Evolutionary conservation across 2,797 vertebrate species (phyloP).

Genomic region (Amphiprion clarkii): DNA sequence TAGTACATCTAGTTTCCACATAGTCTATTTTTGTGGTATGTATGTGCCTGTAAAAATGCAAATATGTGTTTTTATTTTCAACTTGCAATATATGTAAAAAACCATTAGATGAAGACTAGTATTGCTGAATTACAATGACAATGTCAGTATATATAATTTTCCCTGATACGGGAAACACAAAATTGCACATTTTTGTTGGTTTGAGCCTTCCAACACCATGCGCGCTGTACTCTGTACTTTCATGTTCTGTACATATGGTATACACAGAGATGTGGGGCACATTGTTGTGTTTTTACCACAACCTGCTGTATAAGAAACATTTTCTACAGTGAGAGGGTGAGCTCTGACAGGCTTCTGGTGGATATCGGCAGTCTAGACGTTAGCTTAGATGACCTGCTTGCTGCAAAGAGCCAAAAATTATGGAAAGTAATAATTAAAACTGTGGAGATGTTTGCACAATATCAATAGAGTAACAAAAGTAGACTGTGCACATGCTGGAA

Average conservation of each 20-base stretch:
- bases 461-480: slow-evolving; percentile 43
- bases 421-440: slow-evolving; percentile 35
- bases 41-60: slow-evolving; percentile 88
- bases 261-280: slow-evolving; percentile 78
- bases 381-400: slow-evolving; percentile 74
- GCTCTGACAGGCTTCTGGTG: slow-evolving; percentile 77
- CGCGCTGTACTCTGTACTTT: slow-evolving; percentile 82
- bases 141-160: slow-evolving; percentile 87
- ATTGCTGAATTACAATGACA: slow-evolving; percentile 85
- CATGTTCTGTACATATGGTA: slow-evolving; percentile 81
- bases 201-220: slow-evolving; percentile 85
- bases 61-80: slow-evolving; percentile 84
- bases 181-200: slow-evolving; percentile 89
- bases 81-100: slow-evolving; percentile 86
- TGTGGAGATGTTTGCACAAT: slow-evolving; percentile 62
- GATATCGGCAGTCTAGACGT: slow-evolving; percentile 78
- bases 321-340: slow-evolving; percentile 79
- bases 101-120: slow-evolving; percentile 82
- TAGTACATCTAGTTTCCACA: slow-evolving; percentile 88
- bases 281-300: slow-evolving; percentile 81
- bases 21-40: slow-evolving; percentile 88
- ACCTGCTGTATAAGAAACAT: slow-evolving; percentile 75
- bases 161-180: slow-evolving; percentile 84
- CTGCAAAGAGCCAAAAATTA: slow-evolving; percentile 65
- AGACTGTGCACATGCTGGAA: slow-evolving; percentile 62